Evolutionary conservation across 1,140 invertebrate species (phyloP), one percentile per base, ranked within the genome.

Genomic region (Anthonomus grandis): DNA sequence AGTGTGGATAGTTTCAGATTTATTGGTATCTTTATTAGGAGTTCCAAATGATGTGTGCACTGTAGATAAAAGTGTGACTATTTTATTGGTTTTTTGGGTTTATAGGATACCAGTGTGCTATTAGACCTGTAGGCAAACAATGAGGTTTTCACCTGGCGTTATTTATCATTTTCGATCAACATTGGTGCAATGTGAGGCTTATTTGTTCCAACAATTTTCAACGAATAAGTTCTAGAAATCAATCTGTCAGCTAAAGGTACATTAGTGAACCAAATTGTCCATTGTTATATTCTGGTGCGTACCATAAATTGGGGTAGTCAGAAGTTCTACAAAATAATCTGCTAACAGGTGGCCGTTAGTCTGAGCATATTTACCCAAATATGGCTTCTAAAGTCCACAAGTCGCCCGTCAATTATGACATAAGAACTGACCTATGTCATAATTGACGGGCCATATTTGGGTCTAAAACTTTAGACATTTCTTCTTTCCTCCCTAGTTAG

Each of bases 121-220:
- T 31, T n/a, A 31, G 27, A 31, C 6, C 27, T 31, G n/a, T n/a
- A n/a, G n/a, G n/a, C n/a, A n/a, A n/a, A n/a, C n/a, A n/a, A n/a
- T n/a, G n/a, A n/a, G n/a, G 27, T 31, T 31, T n/a, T n/a, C 27
- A 38, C 6, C 37, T 8, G 17, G 6, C 6, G 13, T 38, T 6
- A n/a, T 38, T 38, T 13, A 38, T 38, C 37, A 13, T 38, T 38
- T 38, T 38, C 37, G 37, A 38, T 15, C 37, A 38, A 38, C 13
- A 13, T 38, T 38, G 37, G 37, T 38, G 37, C 10, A 38, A 6
- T 38, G 37, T 38, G 37, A 13, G 37, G 5, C 37, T 13, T 8
- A 38, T 8, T 38, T 38, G 6, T 31, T 31, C 27, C 27, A 31
- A 31, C 37, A 38, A 38, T 38, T 38, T 10, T 38, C 37, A 38